Evolutionary conservation across 2,888 invertebrate genomes (phyloP).

Genomic region (Agrotis clavis): DNA sequence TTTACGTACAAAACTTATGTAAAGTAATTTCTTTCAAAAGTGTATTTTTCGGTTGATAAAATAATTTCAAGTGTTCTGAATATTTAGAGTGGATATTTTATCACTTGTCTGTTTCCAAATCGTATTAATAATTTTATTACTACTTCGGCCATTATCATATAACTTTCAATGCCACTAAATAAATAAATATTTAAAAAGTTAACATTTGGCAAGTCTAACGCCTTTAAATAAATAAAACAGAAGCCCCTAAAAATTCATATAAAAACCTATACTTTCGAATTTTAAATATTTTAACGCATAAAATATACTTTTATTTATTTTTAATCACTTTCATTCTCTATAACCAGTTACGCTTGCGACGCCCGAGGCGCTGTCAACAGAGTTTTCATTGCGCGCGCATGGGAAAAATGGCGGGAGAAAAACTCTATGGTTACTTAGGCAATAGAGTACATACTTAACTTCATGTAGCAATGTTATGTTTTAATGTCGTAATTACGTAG

Average conservation of each 20-base stretch:
- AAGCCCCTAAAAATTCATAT: conserved; percentile 24
- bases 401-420: conserved; percentile 72
- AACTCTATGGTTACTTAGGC: conserved; percentile 67
- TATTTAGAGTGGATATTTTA: conserved; percentile 44
- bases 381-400: conserved; percentile 68
- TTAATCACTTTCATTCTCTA: conserved; percentile 77
- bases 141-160: conserved; percentile 65
- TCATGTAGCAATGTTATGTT: conserved; percentile 10
- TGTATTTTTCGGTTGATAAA: conserved; percentile 14
- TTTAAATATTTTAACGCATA: conserved; percentile 20
- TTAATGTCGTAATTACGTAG: background rate
- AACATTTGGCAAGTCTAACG: conserved; percentile 22
- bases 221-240: conserved; percentile 23
- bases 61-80: conserved; percentile 38
- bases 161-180: conserved; percentile 62
- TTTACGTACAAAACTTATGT: conserved; percentile 41
- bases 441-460: conserved; percentile 59
- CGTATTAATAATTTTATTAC: conserved; percentile 43
- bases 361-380: conserved; percentile 32
- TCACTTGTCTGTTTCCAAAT: conserved; percentile 51
- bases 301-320: conserved; percentile 36
- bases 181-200: conserved; percentile 58
- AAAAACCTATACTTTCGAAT: conserved; percentile 50
- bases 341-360: conserved; percentile 57
- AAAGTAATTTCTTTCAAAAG: conserved; percentile 33